Conservation (phyloP, 2,888 invertebrate genomes). For the Petrolisthes cinctipes region DNA sequence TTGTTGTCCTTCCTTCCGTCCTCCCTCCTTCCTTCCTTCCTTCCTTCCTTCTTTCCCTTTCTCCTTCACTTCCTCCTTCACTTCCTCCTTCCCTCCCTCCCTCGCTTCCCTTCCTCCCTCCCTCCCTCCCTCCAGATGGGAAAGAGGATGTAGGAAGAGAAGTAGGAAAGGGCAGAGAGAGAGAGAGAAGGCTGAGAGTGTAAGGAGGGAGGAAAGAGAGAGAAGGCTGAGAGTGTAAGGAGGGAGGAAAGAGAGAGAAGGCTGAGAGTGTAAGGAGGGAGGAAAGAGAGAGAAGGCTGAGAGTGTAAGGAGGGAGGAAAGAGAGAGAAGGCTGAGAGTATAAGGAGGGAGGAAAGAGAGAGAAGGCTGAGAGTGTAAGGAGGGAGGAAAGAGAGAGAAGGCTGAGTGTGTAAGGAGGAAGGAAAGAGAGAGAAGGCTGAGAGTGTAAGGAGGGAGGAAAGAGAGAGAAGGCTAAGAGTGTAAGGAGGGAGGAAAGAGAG, state of each 20-base stretch:
- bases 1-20: not conserved
- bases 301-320: not conserved
- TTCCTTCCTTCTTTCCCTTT: not conserved
- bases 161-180: not conserved
- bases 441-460: not conserved
- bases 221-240: not conserved
- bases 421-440: not conserved
- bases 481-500: not conserved
- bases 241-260: not conserved
- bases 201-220: too few relatives aligned
- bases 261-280: not conserved
- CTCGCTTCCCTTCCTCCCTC: not conserved
- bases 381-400: not conserved
- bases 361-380: not conserved
- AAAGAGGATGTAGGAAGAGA: not conserved
- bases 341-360: not conserved
- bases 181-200: not conserved
- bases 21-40: not conserved
- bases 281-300: not conserved
- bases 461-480: not conserved
- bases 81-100: not conserved
- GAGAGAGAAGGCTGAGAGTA: not conserved
- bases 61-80: not conserved
- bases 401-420: not conserved
- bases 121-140: not conserved